Evolutionary conservation across 2,888 invertebrate genomes (phyloP).

Genomic region (Copidosoma aretas): DNA sequence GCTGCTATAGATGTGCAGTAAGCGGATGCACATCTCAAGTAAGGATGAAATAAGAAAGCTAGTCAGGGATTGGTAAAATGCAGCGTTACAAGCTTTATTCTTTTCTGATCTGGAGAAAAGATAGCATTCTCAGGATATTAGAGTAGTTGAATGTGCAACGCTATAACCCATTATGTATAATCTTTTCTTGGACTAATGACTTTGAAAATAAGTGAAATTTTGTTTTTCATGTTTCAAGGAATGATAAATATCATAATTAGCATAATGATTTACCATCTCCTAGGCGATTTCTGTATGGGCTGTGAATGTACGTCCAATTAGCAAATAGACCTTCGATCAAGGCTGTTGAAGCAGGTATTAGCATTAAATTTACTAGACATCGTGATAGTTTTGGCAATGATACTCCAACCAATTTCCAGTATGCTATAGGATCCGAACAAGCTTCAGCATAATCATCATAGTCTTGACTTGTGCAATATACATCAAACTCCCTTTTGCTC

Average conservation of each 20-base stretch:
- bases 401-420: not conserved
- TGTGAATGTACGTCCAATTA: constrained; percentile 16
- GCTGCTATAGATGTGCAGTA: no score
- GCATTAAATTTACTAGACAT: constrained; percentile 1
- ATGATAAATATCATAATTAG: constrained; percentile 15
- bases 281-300: constrained; percentile 7
- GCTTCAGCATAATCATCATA: not conserved
- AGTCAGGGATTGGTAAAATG: no score
- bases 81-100: no score
- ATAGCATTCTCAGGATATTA: no score
- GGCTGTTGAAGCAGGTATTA: constrained; percentile 20
- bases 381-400: constrained; percentile 3
- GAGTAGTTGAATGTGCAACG: no score
- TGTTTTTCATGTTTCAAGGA: no score
- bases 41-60: no score
- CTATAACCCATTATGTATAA: no score
- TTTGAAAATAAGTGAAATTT: no score
- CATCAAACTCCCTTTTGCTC: not conserved
- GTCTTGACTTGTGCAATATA: not conserved
- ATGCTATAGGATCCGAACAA: constrained; percentile 5
- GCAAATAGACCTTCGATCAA: constrained; percentile 18
- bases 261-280: not conserved
- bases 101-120: no score
- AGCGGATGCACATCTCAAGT: no score
- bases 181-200: no score